Base-by-base conservation (phyloP, 1,140 invertebrate species). In the Neodiprion virginianus region DNA sequence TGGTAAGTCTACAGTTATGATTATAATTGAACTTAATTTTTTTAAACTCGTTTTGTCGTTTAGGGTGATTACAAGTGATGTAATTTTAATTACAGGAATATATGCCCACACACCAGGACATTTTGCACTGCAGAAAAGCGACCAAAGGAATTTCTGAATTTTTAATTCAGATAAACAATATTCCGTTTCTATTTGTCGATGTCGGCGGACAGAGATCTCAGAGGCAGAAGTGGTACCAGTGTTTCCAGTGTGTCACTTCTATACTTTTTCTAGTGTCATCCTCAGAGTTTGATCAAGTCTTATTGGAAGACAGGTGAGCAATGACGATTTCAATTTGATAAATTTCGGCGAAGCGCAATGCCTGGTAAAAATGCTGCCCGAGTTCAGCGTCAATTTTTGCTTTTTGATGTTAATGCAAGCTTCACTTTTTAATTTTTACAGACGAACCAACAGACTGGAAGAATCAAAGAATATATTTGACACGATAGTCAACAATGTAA, bases 81-180 rank as follows among this genome's bases (percentile, higher is more conserved):
- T 61, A 8, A 14, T 40, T 40, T 40, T 61, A 5, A 17, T 61
- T 61, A 14, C 89, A 93, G 85, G 93, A 95, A 85, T 98, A 96
- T 88, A 89, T 94, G 72, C 97, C 96, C 28, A 93, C 93, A 12
- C 93, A 96, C 81, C 92, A 94, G 83, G 96, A 98, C 87, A 97
- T 98, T 83, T 90, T 98, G 48, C 94, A 96, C 88, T 95, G 95
- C 79, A 91, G 96, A 78, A 96, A 96, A 89, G 96, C 97, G 48
- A 98, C 96, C 48, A 97, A 98, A 90, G 96, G 96, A 76, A 96
- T 98, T 80, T 94, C 94, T 74, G 96, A 98, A 88, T 96, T 96
- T 88, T 92, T 93, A n/a, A 96, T 98, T 82, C 90, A 92, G 77
- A 96, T 97, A 74, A 94, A 96, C 87, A 94, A 94, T 82, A 94